Conservation (phyloP, 2,888 invertebrate species). For the Malthinus seriepunctatus region DNA sequence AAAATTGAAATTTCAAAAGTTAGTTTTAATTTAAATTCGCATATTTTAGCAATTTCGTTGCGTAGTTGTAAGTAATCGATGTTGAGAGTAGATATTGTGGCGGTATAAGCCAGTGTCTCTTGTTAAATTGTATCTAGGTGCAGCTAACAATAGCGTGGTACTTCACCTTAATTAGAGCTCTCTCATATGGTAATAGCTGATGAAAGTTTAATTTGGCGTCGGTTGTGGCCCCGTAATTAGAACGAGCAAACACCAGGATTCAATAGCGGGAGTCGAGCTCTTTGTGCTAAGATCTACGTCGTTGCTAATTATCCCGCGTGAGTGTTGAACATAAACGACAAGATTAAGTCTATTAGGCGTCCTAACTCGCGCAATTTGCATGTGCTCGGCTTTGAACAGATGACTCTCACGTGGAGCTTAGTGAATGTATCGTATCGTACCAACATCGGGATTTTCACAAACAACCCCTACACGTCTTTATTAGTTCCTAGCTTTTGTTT, state of each 20-base stretch:
- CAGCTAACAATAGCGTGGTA: constrained; percentile 47
- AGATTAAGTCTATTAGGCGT: constrained; percentile 57
- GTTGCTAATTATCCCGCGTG: constrained; percentile 54
- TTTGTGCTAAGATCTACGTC: constrained; percentile 51
- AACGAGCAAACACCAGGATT: constrained; percentile 53
- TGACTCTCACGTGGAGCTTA: constrained; percentile 40
- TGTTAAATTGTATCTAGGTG: constrained; percentile 27
- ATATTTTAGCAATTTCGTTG: too few relatives aligned
- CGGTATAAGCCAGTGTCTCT: too few relatives aligned
- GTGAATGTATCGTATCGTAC: constrained; percentile 39
- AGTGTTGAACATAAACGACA: constrained; percentile 57
- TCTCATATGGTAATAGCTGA: constrained; percentile 57
- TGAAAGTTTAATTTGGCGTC: constrained; percentile 57
- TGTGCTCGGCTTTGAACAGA: constrained; percentile 43
- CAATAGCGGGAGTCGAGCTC: constrained; percentile 48
- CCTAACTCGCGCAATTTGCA: constrained; percentile 56
- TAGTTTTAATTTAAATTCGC: too few relatives aligned
- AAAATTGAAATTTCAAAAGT: too few relatives aligned
- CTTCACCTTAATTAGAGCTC: constrained; percentile 55
- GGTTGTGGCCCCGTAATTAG: constrained; percentile 56
- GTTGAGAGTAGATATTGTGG: too few relatives aligned
- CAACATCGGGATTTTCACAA: constrained; percentile 39
- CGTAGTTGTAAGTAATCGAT: too few relatives aligned
- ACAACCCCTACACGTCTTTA: constrained; percentile 38
- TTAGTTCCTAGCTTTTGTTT: constrained; percentile 35